Evolutionary conservation across 2,888 invertebrate genomes (phyloP), one percentile per base, ranked within the genome.

Genomic region (Pogonocherus hispidulus): DNA sequence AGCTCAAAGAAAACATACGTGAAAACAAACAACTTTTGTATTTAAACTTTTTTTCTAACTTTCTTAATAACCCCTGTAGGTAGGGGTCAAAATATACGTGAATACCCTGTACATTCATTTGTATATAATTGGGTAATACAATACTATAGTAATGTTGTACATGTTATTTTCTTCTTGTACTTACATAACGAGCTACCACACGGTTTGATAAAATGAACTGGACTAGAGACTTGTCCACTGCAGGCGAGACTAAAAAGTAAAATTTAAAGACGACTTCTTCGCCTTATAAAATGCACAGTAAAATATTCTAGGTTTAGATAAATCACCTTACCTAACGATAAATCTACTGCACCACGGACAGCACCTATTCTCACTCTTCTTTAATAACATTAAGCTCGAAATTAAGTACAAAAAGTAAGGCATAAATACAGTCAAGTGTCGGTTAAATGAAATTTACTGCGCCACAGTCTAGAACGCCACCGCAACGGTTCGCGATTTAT

Each of bases 391-490:
- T 69, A 70, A 73, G 69, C 69, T 67, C 60, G 62, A 69, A 73
- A 73, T 73, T 70, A 73, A 63, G 56, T 60, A 47, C 71, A 71
- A 71, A 71, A 73, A 69, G 66, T 64, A 54, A 63, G 66, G 69
- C 57, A 69, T 67, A 71, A 71, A 71, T 71, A 76, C 74, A 71
- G 70, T 66, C 72, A 69, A 74, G 71, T 76, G 78, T 77, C 77
- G 71, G 77, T 79, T 76, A 76, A 72, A 70, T 52, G 63, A 70
- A 70, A 79, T 78, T 79, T 78, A 78, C 75, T 51, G 75, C 70
- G 63, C 70, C 22, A 35, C 41, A 65, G 73, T 73, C 75, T 67
- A 4, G 20, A n/a, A 51, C 54, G 46, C 57, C 56, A 23, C 46
- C 54, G 52, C 64, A 41, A 5, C 51, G 32, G 66, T 60, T 66